Evolutionary conservation across 2,797 vertebrate species (phyloP), one percentile per base, ranked within the genome.

Genomic region (Vireo griseus): DNA sequence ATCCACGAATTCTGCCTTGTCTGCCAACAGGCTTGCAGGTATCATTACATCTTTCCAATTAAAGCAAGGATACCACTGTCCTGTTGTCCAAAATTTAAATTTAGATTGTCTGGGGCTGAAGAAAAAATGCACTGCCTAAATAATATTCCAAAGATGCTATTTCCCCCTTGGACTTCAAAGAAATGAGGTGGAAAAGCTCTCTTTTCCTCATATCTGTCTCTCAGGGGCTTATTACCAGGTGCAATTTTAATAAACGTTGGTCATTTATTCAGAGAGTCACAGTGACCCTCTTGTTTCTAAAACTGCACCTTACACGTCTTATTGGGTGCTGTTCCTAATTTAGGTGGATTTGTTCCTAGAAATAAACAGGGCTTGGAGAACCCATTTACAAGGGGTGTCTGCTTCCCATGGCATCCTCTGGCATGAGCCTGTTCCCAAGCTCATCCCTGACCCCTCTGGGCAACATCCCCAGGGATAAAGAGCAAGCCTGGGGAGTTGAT

Each of bases 301-400:
- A 92, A 22, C 48, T n/a, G 10, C 26, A 21, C 2, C 2, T 51
- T 55, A 52, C 19, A 26, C 19, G 12, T 67, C 45, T 55, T 33
- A 14, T 4, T 4, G 2, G 13, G 37, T 7, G 9, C 4, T 1
- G 0, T 6, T 80, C 37, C 31, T 44, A 20, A 58, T 2, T 26
- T 17, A 42, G 40, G 40, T 40, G 44, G 37, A 26, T 35, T 91
- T 72, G 17, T 22, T 55, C 33, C 57, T 13, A 67, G 71, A 67
- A 79, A 39, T 10, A 63, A 58, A 10, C 0, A 4, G 28, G 29
- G 20, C 16, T 81, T 33, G n/a, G 22, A 63, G 28, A 40, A 10
- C 18, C 13, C 71, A 10, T 10, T 31, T 58, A 11, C 10, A 19
- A 79, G n/a, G 35, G 2, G 0, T 5, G 3, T 58, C 6, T 84